Evolutionary conservation across 2,888 invertebrate genomes (phyloP), one percentile per base, ranked within the genome.

Genomic region (Apotomis betuletana): DNA sequence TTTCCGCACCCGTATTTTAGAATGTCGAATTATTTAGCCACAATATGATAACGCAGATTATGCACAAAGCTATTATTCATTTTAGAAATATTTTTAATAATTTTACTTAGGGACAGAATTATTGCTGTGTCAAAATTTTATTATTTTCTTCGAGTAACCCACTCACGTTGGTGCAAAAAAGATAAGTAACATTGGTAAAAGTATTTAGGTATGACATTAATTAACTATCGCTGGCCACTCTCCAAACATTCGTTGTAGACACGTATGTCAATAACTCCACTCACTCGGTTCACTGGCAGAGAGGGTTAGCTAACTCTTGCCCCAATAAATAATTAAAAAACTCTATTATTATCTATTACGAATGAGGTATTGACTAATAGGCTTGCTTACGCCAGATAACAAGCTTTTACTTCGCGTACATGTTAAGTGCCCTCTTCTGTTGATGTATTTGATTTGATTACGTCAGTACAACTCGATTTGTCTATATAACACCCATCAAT

Each of bases 401-500:
- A 27, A 57, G 55, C 65, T 57, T 65, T 57, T 57, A 55, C 55
- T 46, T 57, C 55, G 15, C n/a, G 5, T 49, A 49, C 3, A 46
- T 15, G 55, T 55, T 64, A 57, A 65, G 65, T 65, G 55, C 8
- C 57, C 44, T 65, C 65, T 46, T 44, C 65, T 57, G 46, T 57
- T 65, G 55, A 65, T 65, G 27, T 65, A 65, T 65, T 65, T 46
- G 55, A 65, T 65, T 57, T 55, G 55, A 65, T 65, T 46, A 65
- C 55, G 55, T 46, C 55, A 57, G 57, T 65, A 65, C 46, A 46
- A 27, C 38, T 55, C 55, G 64, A 65, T 65, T 55, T 65, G 46
- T 55, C 27, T 55, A 55, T 55, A n/a, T 55, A 55, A 27, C 64
- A 54, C 41, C 55, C 27, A 64, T 55, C 55, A 46, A 46, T 57